Evolutionary conservation across 1,140 invertebrate genomes (phyloP).

Genomic region (Phymastichus coffea): DNA sequence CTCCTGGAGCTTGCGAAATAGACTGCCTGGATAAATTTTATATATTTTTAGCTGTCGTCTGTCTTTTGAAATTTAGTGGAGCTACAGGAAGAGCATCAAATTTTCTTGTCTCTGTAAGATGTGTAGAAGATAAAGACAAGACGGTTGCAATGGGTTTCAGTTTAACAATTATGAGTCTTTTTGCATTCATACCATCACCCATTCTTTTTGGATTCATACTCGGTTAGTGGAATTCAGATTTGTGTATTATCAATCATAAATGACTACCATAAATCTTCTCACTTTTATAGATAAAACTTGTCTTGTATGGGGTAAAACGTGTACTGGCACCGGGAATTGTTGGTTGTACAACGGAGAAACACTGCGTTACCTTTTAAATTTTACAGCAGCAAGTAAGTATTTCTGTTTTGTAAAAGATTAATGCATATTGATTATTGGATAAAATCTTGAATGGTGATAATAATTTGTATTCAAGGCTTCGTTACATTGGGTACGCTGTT

Average conservation of each 20-base stretch:
- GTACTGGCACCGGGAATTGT: slow-evolving; percentile 70
- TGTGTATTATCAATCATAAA: background rate
- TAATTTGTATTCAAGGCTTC: slow-evolving; percentile 59
- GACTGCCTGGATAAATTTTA: slow-evolving; percentile 68
- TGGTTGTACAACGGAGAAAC: slow-evolving; percentile 70
- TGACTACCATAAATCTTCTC: slow-evolving; percentile 1
- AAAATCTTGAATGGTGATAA: too few relatives aligned
- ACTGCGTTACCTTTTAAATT: slow-evolving; percentile 66
- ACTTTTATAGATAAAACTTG: slow-evolving; percentile 63
- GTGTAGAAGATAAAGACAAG: slow-evolving; percentile 72
- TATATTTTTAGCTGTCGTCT: slow-evolving; percentile 67
- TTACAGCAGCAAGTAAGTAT: slow-evolving; percentile 63
- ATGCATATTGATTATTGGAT: too few relatives aligned
- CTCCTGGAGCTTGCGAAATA: slow-evolving; percentile 65
- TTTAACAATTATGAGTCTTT: slow-evolving; percentile 66
- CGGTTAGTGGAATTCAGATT: slow-evolving; percentile 53
- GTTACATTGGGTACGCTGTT: slow-evolving; percentile 66
- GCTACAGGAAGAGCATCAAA: slow-evolving; percentile 69
- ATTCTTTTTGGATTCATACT: slow-evolving; percentile 73
- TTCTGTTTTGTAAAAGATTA: too few relatives aligned
- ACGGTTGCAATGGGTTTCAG: slow-evolving; percentile 70
- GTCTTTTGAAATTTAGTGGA: slow-evolving; percentile 67
- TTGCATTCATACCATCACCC: slow-evolving; percentile 71
- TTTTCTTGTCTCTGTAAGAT: slow-evolving; percentile 68
- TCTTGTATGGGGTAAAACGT: slow-evolving; percentile 74